Evolutionary conservation across 2,888 invertebrate genomes (phyloP), one percentile per base, ranked within the genome.

Genomic region (Aspidapion aeneum): DNA sequence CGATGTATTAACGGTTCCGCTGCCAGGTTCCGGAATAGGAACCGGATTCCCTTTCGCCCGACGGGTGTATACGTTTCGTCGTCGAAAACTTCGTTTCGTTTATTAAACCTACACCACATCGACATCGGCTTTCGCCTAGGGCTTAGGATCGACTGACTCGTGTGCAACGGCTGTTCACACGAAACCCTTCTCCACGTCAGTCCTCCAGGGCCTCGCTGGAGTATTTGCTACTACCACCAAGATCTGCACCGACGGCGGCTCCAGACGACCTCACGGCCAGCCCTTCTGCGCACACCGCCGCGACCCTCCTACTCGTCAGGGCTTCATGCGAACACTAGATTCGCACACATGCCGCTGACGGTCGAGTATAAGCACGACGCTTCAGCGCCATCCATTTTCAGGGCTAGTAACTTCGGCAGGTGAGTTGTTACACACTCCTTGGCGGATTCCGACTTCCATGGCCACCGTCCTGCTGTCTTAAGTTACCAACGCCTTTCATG

Each of bases 371-470:
- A 81, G 84, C 77, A 77, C 77, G 75, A 80, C 82, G 84, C 83
- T 84, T 76, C 74, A 83, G 84, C 84, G 82, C 83, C 84, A 83
- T 85, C 84, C 84, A 84, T 85, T 85, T 86, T 86, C 84, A 84
- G 84, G 84, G 83, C 83, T 83, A 81, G 82, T 84, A 81, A 81
- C 82, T 83, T 84, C 82, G 82, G 83, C 82, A 82, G 83, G 83
- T 83, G 82, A 83, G 82, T 83, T 83, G 81, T 84, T 74, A 73
- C 73, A 74, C 71, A 82, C 80, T 84, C 79, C 80, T 82, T 81
- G 83, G 84, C 85, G 85, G 86, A 82, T 85, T 84, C 85, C 87
- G 84, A 88, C 87, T 88, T 88, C 87, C 87, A 87, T 87, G 87
- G 85, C 86, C 87, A 87, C 86, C 85, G 86, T 86, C 87, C 86